Evolutionary conservation across 2,888 invertebrate genomes (phyloP).

Genomic region (Cataglyphis rosenhaueri): DNA sequence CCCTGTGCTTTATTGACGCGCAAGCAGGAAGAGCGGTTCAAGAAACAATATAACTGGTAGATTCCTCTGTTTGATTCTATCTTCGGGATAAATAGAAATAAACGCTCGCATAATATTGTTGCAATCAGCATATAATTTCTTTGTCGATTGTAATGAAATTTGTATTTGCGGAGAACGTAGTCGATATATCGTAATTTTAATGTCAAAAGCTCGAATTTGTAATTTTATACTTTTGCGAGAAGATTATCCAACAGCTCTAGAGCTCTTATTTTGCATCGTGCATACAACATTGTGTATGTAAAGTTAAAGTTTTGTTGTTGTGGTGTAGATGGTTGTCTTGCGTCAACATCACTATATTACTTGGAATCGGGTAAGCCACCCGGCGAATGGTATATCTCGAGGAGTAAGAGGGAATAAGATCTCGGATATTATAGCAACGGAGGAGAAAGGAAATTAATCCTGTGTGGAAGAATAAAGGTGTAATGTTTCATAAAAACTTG

Average conservation of each 20-base stretch:
- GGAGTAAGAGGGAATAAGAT: slow-evolving; percentile 34
- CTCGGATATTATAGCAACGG: slow-evolving; percentile 29
- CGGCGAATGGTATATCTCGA: slow-evolving; percentile 67
- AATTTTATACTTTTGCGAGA: background rate
- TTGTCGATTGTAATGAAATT: background rate
- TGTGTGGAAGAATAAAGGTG: background rate
- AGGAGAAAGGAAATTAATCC: slow-evolving; percentile 37
- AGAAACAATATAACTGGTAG: slow-evolving; percentile 30
- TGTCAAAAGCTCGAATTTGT: background rate
- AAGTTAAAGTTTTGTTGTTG: slow-evolving; percentile 58
- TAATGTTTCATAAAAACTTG: slow-evolving; percentile 34
- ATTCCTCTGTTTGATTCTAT: background rate
- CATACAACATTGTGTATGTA: background rate
- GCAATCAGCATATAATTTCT: slow-evolving; percentile 17
- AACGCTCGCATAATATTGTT: slow-evolving; percentile 21
- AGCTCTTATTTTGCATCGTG: slow-evolving; percentile 28
- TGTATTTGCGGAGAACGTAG: background rate
- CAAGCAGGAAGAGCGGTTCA: slow-evolving; percentile 20
- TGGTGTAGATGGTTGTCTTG: slow-evolving; percentile 52
- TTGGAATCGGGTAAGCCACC: slow-evolving; percentile 55
- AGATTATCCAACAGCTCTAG: slow-evolving; percentile 19
- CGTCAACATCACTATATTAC: slow-evolving; percentile 60
- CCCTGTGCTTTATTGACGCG: slow-evolving; percentile 30
- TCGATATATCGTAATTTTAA: background rate
- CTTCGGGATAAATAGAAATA: slow-evolving; percentile 17